Base-by-base conservation (phyloP, 2,888 invertebrate genomes). In the Empis livida region DNA sequence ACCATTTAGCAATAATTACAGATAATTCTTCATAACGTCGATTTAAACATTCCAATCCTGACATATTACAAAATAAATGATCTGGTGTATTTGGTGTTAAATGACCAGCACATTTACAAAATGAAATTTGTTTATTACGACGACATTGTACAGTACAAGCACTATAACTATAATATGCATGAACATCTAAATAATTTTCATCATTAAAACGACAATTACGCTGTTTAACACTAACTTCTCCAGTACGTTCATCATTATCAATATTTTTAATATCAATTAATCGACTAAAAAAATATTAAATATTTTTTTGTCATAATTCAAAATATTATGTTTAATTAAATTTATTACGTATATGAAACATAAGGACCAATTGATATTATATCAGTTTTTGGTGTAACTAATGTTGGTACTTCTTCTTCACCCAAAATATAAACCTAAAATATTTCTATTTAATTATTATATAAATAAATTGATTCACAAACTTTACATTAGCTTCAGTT, bases 81-180 rank as follows among this genome's bases (percentile, higher is more conserved):
- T 57, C 57, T 1, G 62, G 64, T 5, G 79, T 73, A 50, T 75
- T 77, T 0, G 82, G 77, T 68, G 82, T 80, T 43, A 82, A 71
- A 59, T 84, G 83, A 56, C 82, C 82, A 38, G 78, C 77, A 62
- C 84, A 84, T 43, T 76, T 73, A 59, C 84, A 84, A 5, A 71
- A 57, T 15, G 71, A 62, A 17, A 78, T 55, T 57, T 84, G 82
- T 1, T 76, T 77, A 50, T 71, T 68, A 61, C 81, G 81, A 42
- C 84, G 73, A 55, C 84, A 84, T 48, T 80, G 78, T 0, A 84
- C 78, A 1, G 77, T 76, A 58, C 86, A 87, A 1, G 82, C 79
- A 57, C 80, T 82, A 60, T 80, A 83, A 41, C 84, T 84, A 60
- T 86, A 86, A 49, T 73, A 70, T 0, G 74, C 72, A 61, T 82